These are phyloP conservation scores for Mormyrops boulengeri DNA, from an alignment of 2,797 vertebrate genomes.

Conservation along the genomic window DNA sequence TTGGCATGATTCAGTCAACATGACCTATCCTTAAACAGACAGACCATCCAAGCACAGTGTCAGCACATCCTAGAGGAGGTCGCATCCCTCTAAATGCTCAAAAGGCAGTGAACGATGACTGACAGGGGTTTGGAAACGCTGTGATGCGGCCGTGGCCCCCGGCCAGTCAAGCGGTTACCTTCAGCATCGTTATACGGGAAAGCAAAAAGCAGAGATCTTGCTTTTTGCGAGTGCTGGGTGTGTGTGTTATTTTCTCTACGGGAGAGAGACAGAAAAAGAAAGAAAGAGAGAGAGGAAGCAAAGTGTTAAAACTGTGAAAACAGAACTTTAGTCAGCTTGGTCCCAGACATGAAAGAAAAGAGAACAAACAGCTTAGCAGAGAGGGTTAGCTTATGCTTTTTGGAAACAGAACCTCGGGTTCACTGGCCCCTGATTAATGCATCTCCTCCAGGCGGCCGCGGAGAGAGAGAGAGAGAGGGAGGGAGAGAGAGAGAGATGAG, in stretches of 20 bases:
- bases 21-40: not conserved
- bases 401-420: not conserved
- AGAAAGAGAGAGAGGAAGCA: slow-evolving; percentile 13
- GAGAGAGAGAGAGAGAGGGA: not conserved
- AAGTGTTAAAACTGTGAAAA: not conserved
- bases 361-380: not conserved
- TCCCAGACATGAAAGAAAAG: not conserved
- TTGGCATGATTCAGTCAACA: not conserved
- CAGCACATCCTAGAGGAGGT: not conserved
- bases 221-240: not conserved
- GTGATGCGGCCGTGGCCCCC: no score
- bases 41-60: not conserved
- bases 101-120: not conserved
- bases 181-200: slow-evolving; percentile 55
- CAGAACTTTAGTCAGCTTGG: not conserved
- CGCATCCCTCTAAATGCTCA: not conserved
- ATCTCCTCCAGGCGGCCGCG: not conserved
- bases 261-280: slow-evolving; percentile 9
- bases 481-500: not conserved
- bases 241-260: not conserved
- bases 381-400: not conserved
- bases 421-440: not conserved
- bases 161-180: slow-evolving; percentile 46
- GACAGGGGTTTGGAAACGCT: no score
- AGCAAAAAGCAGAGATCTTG: slow-evolving; percentile 14